Percentiles rank a stretch among this genome's conserved stretches.
Evolutionary conservation across 2,888 invertebrate genomes (phyloP).

Genomic region (Drosophila monieri): DNA sequence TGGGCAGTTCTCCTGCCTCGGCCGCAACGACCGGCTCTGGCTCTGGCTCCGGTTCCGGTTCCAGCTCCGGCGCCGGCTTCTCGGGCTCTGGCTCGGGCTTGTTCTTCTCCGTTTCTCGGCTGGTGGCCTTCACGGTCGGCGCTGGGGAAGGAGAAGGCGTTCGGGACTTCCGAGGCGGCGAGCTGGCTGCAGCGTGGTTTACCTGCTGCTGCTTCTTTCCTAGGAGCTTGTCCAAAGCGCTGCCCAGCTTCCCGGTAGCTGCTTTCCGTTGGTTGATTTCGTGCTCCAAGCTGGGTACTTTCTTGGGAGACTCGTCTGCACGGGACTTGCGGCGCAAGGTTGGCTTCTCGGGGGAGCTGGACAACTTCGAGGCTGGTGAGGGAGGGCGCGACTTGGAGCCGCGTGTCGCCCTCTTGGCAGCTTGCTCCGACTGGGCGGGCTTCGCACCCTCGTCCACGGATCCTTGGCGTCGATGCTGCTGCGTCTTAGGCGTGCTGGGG

Average conservation of each 20-base stretch:
- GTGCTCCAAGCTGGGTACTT: constrained; percentile 77
- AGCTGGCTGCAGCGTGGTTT: constrained; percentile 50
- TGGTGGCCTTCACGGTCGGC: background rate
- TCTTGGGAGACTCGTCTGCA: constrained; percentile 64
- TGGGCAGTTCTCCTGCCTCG: constrained; percentile 78
- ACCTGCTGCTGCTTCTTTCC: constrained; percentile 85
- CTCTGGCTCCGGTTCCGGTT: constrained; percentile 35
- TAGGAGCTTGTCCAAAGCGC: constrained; percentile 86
- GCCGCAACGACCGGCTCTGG: constrained; percentile 56
- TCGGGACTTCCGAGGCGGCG: constrained; percentile 14
- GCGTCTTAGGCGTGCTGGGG: constrained; percentile 15
- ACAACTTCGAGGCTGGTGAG: constrained; percentile 45
- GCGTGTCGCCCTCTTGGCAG: constrained; percentile 67
- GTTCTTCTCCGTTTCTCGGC: constrained; percentile 3
- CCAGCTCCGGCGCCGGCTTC: constrained; percentile 7
- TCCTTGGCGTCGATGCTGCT: constrained; percentile 63
- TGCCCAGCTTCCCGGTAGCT: constrained; percentile 65
- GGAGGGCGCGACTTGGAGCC: constrained; percentile 71
- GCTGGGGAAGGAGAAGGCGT: constrained; percentile 1
- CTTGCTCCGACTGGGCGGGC: constrained; percentile 35
- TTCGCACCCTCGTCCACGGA: constrained; percentile 75
- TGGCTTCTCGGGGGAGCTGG: constrained; percentile 48
- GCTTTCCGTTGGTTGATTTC: constrained; percentile 82
- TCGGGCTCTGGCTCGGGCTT: constrained; percentile 27
- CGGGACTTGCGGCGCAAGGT: constrained; percentile 53